Evolutionary conservation across 2,113 vertebrate species (phyloP), one percentile per base, ranked within the genome.

Genomic region (Diphyllodes magnificus): DNA sequence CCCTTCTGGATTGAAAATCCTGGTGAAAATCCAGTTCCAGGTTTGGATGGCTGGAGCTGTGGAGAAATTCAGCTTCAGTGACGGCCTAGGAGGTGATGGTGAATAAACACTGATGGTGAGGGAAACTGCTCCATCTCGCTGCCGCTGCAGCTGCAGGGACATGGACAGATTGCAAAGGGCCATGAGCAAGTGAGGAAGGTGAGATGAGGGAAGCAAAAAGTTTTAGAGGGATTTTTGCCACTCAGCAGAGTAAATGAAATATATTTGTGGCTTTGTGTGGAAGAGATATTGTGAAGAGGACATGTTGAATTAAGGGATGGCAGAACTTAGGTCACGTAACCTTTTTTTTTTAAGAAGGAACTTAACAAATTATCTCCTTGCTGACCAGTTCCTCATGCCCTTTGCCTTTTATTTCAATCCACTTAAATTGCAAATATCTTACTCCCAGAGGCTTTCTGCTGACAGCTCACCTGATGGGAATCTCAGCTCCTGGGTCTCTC

Each of bases 401-500:
- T 76, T 77, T 54, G 22, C 35, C 35, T 95, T 87, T 79, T 44
- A 59, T 88, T 95, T 77, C 39, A 77, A n/a, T 19, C 19, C 7
- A 68, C 94, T 95, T 94, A 49, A 91, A 85, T 90, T 95, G 45
- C 84, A 91, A 90, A 93, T 65, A 24, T 6, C 59, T 80, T 14
- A 6, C 10, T 87, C 71, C 35, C 27, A 37, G 50, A 11, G 30
- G 40, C 35, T 90, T 93, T 91, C 54, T 85, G 63, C 87, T 92
- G 85, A 88, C 28, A 2, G 24, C 16, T 91, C 9, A 5, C 54
- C 76, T 90, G 45, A 25, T 78, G 59, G 84, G 86, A 63, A 50
- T 25, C 39, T 6, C 37, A 82, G 82, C 66, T 59, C 31, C 10
- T 49, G 50, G 37, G 65, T 65, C 40, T 89, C 77, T 83, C 65